Evolutionary conservation across 23 tunicate genomes (phyloP).

Genomic region (Phallusia fumigata): DNA sequence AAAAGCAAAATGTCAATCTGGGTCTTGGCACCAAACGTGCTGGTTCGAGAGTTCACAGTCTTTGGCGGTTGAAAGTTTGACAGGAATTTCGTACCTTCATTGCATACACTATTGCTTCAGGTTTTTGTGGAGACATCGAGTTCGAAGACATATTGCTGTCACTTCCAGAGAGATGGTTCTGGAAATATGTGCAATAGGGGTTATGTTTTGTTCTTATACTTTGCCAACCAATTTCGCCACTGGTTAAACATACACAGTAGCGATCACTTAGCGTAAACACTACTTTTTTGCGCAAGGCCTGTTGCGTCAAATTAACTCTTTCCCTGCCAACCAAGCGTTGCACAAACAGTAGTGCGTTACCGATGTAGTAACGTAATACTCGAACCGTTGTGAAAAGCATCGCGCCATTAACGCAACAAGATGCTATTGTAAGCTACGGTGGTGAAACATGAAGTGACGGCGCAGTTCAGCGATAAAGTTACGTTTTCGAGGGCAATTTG

Average conservation of each 20-base stretch:
- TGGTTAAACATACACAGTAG: too few species aligned
- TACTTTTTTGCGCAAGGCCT: too few species aligned
- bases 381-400: not conserved
- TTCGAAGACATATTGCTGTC: constrained; percentile 25
- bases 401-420: not conserved
- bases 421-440: not conserved
- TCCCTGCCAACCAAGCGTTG: too few species aligned
- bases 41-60: too few species aligned
- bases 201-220: not conserved
- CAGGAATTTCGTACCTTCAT: constrained; percentile 30
- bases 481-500: not conserved
- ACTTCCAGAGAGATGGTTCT: constrained; percentile 39
- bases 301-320: too few species aligned
- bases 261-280: too few species aligned
- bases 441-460: not conserved
- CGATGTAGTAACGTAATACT: not conserved
- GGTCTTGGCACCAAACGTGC: too few species aligned
- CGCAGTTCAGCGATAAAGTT: not conserved
- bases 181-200: not conserved
- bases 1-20: too few species aligned
- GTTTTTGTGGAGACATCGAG: constrained; percentile 13
- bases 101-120: constrained; percentile 27
- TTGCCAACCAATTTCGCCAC: too few species aligned
- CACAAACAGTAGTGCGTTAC: not conserved
- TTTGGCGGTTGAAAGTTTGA: too few species aligned